phyloP scores from a whole-genome alignment of 2,113 vertebrate genomes.

The Microtus richardsoni region DNA sequence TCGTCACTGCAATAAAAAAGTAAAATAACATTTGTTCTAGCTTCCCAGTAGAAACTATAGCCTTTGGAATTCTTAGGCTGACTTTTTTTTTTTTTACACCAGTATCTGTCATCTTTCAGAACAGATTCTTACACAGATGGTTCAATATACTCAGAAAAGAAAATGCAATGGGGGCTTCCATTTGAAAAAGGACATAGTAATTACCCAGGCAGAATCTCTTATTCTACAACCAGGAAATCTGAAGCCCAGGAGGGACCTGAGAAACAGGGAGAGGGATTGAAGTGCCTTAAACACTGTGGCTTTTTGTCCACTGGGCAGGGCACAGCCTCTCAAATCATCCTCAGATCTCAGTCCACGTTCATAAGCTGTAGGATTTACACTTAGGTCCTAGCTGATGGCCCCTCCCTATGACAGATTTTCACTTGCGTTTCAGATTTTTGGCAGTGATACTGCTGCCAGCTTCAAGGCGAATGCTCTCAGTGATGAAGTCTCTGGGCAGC shows the following conservation, averaged over 20 bases:
- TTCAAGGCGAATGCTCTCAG: background rate
- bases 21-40: background rate
- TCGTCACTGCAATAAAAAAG: background rate
- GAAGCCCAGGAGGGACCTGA: background rate
- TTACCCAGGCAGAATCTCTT: background rate
- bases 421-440: background rate
- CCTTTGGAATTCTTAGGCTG: conserved; percentile 35
- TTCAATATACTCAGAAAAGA: conserved; percentile 34
- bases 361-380: background rate
- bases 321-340: background rate
- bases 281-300: background rate
- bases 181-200: background rate
- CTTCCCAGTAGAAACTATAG: conserved; percentile 22
- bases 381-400: background rate
- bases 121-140: conserved; percentile 52
- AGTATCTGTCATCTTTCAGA: conserved; percentile 22
- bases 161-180: background rate
- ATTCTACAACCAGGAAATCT: background rate
- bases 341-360: background rate
- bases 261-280: background rate
- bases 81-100: background rate
- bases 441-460: background rate
- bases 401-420: background rate
- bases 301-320: background rate
- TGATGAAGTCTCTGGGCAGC: background rate